Percentiles rank a stretch among this genome's conserved stretches.
Evolutionary conservation across 2,113 vertebrate species (phyloP).

Genomic region (Oryzias curvinotus): DNA sequence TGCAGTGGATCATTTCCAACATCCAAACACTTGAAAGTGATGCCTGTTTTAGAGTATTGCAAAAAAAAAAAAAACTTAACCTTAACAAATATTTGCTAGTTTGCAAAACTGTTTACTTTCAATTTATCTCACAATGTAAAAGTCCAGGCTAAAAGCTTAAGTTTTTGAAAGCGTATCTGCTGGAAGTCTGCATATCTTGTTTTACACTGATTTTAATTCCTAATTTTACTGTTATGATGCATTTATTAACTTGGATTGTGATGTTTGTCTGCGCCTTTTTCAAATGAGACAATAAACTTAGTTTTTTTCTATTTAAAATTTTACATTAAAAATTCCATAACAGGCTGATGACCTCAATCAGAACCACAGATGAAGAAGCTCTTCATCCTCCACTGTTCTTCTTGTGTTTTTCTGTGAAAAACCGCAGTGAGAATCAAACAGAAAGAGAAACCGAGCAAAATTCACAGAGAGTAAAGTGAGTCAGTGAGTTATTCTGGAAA

Average conservation of each 20-base stretch:
- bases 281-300: too few relatives aligned
- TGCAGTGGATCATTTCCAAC: constrained; percentile 9
- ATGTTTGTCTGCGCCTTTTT: too few relatives aligned
- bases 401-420: constrained; percentile 18
- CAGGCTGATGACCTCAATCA: not conserved
- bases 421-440: constrained; percentile 12
- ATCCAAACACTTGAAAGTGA: constrained; percentile 9
- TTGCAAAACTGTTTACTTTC: not conserved
- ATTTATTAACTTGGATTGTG: too few relatives aligned
- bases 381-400: constrained; percentile 24
- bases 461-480: constrained; percentile 20
- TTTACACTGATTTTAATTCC: too few relatives aligned
- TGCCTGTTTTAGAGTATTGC: not conserved
- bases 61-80: not conserved
- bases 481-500: constrained; percentile 33
- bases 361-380: not conserved
- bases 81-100: not conserved
- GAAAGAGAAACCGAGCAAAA: too few relatives aligned
- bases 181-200: too few relatives aligned
- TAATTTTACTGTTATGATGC: too few relatives aligned
- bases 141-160: too few relatives aligned
- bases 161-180: too few relatives aligned
- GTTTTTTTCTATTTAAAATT: too few relatives aligned
- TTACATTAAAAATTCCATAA: too few relatives aligned
- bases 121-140: too few relatives aligned